Base-by-base conservation (phyloP, 2,888 invertebrate genomes). In the Cerastis leucographa region DNA sequence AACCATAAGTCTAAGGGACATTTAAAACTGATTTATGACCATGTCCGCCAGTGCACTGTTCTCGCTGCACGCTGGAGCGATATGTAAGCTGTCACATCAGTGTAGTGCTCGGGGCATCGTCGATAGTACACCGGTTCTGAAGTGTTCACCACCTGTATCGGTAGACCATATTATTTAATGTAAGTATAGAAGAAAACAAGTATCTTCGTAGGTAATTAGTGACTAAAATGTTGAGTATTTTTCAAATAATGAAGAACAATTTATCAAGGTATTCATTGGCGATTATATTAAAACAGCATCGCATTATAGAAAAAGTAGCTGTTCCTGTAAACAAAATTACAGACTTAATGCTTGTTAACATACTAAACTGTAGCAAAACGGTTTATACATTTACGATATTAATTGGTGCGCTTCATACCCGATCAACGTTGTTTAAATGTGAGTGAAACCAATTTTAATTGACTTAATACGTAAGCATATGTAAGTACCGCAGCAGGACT, bases 391-490 rank as follows among this genome's bases (percentile, higher is more conserved):
- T 59, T 64, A 51, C 29, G 25, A n/a, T 54, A 51, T 76, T 70
- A 71, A 71, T 46, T 66, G 11, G 14, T 46, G n/a, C 22, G 22
- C 65, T 25, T 70, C 22, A 40, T 22, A 66, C 29, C n/a, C 35
- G 19, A 69, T 69, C 25, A 46, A 66, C 29, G 25, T 61, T 65
- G 54, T 42, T 44, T 19, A 49, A 66, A 61, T 29, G 66, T 65
- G 19, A 71, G 22, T 68, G 61, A 35, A 77, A 73, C 22, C 68
- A 65, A 81, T 81, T 81, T 74, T 71, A 74, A 78, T 85, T 62
- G 74, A 59, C 74, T 65, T 59, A n/a, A 25, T 62, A 68, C 74
- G 44, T 67, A 46, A 68, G 54, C 64, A 71, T 46, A n/a, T 17
- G 25, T n/a, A 62, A 7, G 51, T 25, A 42, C 14, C 29, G n/a